A percentile compares a stretch with the other conserved stretches of the same genome.
Evolutionary conservation across 92 coral and sea anemone genomes (phyloP).

Genomic region (Epizoanthus fatuus): DNA sequence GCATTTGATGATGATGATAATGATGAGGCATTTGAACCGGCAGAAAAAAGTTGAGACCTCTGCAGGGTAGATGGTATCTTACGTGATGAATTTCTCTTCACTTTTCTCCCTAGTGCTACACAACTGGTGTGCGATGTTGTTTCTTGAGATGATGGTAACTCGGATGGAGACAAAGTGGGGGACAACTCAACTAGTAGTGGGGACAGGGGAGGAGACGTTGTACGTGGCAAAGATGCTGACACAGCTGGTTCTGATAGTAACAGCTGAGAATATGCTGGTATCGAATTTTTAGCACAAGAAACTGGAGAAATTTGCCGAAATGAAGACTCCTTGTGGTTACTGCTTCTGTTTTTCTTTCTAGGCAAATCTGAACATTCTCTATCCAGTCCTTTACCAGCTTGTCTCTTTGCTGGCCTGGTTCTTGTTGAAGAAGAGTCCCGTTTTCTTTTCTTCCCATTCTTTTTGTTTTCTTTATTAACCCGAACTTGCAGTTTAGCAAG

Average conservation of each 20-base stretch:
- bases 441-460: conserved; percentile 25
- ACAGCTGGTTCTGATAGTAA: neutral
- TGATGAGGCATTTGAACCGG: neutral
- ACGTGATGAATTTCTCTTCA: neutral
- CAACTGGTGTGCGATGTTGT: neutral
- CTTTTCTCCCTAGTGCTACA: neutral
- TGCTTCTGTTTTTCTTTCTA: neutral
- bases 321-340: conserved; percentile 1
- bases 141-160: neutral
- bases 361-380: neutral
- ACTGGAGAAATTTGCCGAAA: too few species aligned
- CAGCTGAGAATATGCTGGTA: neutral
- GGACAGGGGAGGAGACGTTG: neutral
- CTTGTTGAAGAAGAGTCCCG: neutral
- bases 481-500: conserved; percentile 61
- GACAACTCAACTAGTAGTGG: neutral
- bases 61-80: neutral
- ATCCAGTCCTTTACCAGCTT: neutral
- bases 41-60: neutral
- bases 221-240: neutral
- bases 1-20: too few species aligned
- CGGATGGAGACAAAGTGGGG: neutral
- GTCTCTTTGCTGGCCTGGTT: conserved; percentile 8
- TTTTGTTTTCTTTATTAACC: conserved; percentile 27
- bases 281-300: too few species aligned